These are phyloP conservation scores for Glyphotaelius pellucidus DNA, from an alignment of 2,888 invertebrate species.

Conservation along the genomic window DNA sequence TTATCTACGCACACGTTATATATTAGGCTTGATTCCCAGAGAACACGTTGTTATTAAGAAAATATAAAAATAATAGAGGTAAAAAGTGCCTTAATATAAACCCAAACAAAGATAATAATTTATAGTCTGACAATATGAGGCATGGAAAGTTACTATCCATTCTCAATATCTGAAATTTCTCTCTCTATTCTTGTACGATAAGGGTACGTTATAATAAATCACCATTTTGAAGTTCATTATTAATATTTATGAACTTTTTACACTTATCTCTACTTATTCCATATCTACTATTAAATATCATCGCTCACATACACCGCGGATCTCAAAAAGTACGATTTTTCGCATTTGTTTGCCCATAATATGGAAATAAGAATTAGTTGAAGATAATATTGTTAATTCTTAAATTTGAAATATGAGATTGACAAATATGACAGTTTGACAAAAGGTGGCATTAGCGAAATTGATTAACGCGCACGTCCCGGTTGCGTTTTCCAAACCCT, in stretches of 20 bases:
- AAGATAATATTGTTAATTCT: no score
- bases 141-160: background rate
- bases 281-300: background rate
- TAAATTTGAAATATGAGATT: no score
- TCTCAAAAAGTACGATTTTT: no score
- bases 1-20: background rate
- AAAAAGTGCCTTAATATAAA: background rate
- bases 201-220: background rate
- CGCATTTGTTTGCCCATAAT: no score
- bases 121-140: background rate
- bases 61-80: constrained; percentile 2
- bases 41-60: background rate
- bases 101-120: background rate
- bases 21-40: background rate
- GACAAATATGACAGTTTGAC: no score
- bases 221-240: background rate
- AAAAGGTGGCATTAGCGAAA: no score
- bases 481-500: no score
- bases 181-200: constrained; percentile 1
- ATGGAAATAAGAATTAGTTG: no score
- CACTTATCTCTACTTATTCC: background rate
- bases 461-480: no score
- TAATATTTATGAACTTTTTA: background rate
- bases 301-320: no score
- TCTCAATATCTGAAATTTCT: background rate